These are phyloP conservation scores for Hanleya hanleyi DNA, from an alignment of 2,888 invertebrate genomes.

Conservation along the genomic window DNA sequence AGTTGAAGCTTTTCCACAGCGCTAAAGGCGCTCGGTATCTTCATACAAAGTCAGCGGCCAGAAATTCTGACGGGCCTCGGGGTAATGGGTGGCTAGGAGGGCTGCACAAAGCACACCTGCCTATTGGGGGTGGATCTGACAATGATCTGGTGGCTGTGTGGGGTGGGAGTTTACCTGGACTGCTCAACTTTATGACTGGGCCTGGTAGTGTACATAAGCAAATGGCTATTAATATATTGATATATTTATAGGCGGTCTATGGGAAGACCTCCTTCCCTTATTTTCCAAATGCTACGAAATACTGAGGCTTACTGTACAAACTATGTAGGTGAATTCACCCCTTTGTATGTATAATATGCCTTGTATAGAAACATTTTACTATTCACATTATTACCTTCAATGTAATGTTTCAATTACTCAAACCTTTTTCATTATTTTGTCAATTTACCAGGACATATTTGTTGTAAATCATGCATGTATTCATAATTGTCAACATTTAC, in stretches of 20 bases:
- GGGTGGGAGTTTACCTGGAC: neutral
- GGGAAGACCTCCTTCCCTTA: conserved; percentile 1
- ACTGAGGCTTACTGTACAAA: conserved; percentile 29
- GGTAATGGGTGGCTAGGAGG: too few relatives aligned
- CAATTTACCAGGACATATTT: conserved; percentile 44
- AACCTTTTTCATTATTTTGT: conserved; percentile 34
- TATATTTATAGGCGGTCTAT: conserved; percentile 10
- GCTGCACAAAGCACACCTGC: too few relatives aligned
- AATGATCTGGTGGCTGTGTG: neutral
- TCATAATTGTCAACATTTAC: conserved; percentile 50
- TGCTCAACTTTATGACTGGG: conserved; percentile 7
- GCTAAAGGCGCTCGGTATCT: too few relatives aligned
- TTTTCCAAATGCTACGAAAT: conserved; percentile 11
- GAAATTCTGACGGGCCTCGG: too few relatives aligned
- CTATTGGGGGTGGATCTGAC: too few relatives aligned
- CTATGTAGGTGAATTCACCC: conserved; percentile 40
- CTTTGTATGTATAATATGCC: conserved; percentile 39
- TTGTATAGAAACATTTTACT: conserved; percentile 43
- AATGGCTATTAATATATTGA: conserved; percentile 9
- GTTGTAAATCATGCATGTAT: conserved; percentile 59
- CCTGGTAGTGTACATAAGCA: conserved; percentile 8
- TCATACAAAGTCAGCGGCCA: too few relatives aligned
- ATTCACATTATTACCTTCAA: conserved; percentile 35
- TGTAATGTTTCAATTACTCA: conserved; percentile 36
- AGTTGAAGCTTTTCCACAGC: too few relatives aligned